Evolutionary conservation across 2,797 vertebrate genomes (phyloP).

Genomic region (Remorina albescens): DNA sequence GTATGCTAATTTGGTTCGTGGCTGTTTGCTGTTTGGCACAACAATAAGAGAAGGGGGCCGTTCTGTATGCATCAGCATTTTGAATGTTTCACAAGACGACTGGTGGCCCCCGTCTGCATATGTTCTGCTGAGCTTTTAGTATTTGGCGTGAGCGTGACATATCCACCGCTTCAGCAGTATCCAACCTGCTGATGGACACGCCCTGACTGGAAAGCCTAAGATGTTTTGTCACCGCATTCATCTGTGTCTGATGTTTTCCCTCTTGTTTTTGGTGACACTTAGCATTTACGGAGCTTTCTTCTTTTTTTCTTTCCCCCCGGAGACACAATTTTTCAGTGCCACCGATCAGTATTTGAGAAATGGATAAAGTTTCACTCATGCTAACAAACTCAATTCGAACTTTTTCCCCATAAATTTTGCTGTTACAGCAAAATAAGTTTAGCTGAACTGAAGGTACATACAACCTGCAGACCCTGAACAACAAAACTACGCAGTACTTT

Average conservation of each 20-base stretch:
- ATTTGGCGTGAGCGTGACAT: slow-evolving; percentile 48
- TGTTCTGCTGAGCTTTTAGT: slow-evolving; percentile 54
- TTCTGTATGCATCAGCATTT: slow-evolving; percentile 58
- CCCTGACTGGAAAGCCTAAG: slow-evolving; percentile 14
- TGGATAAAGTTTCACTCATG: neutral
- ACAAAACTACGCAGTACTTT: neutral
- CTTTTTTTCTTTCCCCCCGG: neutral
- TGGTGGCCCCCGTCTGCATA: slow-evolving; percentile 47
- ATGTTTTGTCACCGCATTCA: slow-evolving; percentile 16
- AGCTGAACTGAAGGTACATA: neutral
- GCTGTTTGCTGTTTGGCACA: slow-evolving; percentile 33
- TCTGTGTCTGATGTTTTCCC: neutral
- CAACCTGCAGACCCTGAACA: neutral
- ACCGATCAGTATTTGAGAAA: neutral
- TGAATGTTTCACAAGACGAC: slow-evolving; percentile 43
- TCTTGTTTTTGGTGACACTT: neutral
- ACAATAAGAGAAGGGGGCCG: slow-evolving; percentile 26
- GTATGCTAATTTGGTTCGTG: slow-evolving; percentile 1
- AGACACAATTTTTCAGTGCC: neutral
- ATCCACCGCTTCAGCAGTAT: slow-evolving; percentile 57
- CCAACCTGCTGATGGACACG: slow-evolving; percentile 30
- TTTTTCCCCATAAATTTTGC: neutral
- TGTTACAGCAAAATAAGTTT: no score
- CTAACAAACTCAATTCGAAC: neutral
- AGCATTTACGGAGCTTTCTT: neutral